Percentiles rank a stretch among this genome's conserved stretches.
Conservation (phyloP, 2,797 vertebrate genomes). For the Hydrophis major region DNA sequence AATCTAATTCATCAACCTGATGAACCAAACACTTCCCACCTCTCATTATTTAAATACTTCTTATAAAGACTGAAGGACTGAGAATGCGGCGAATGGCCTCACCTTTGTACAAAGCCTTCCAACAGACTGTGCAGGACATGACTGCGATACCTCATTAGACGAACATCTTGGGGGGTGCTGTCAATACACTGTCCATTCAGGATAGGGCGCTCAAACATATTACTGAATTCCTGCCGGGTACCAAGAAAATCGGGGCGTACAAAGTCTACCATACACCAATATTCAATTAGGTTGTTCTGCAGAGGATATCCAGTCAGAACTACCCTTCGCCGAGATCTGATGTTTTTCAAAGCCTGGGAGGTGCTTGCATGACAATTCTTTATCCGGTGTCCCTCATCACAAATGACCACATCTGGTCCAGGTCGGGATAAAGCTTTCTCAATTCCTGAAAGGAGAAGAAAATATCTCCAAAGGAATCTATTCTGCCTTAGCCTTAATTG, state of each 20-base stretch:
- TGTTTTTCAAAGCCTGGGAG: constrained; percentile 96
- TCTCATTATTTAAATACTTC: background rate
- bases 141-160: constrained; percentile 95
- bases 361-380: constrained; percentile 99
- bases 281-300: constrained; percentile 97
- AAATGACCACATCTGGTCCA: constrained; percentile 96
- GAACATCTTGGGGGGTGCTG: constrained; percentile 91
- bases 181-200: constrained; percentile 96
- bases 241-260: constrained; percentile 94
- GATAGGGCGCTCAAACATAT: constrained; percentile 98
- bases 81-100: constrained; percentile 62
- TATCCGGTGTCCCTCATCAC: constrained; percentile 98
- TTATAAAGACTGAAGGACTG: accelerated
- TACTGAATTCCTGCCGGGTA: constrained; percentile 95
- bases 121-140: constrained; percentile 95
- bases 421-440: constrained; percentile 93
- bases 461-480: background rate
- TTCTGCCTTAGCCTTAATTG: background rate
- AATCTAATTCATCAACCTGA: background rate
- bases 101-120: constrained; percentile 98
- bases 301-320: constrained; percentile 94
- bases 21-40: background rate
- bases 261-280: constrained; percentile 99
- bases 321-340: constrained; percentile 90
- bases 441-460: constrained; percentile 77